Evolutionary conservation across 2,113 vertebrate genomes (phyloP).

Genomic region (Mus musculus): GRCm39 chr4:57541001-57541500

Average conservation of each 20-base stretch:
- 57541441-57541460: neutral
- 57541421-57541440: neutral
- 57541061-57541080: neutral
- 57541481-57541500: neutral
- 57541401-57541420: neutral
- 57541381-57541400: neutral
- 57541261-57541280: neutral
- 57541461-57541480: neutral
- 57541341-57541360: neutral
- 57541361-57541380: neutral
- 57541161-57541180: neutral
- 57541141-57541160: neutral
- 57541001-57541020: neutral
- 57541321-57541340: neutral
- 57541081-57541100: neutral
- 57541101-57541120: too few species aligned
- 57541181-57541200: neutral
- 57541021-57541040: neutral
- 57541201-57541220: neutral
- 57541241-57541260: neutral
- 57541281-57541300: neutral
- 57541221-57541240: neutral
- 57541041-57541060: neutral
- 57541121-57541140: rapidly evolving
- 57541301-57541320: neutral